Percentiles rank a stretch among this genome's conserved stretches.
Conservation (phyloP, 2,113 vertebrate genomes). For the Prinia subflava region DNA sequence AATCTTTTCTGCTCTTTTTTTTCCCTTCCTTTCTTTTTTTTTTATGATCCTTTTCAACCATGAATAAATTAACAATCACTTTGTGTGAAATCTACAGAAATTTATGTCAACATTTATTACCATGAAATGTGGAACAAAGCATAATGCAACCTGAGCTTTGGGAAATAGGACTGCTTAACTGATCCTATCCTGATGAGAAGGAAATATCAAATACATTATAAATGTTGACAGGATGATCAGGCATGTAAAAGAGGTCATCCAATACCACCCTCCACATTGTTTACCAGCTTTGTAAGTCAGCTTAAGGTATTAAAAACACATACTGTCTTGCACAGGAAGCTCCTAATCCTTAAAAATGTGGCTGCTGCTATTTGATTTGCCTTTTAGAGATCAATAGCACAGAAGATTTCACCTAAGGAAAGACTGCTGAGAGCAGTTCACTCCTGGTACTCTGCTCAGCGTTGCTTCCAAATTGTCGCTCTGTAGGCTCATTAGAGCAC, state of each 20-base stretch:
- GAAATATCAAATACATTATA: constrained; percentile 41
- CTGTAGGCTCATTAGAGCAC: neutral
- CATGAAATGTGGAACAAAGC: constrained; percentile 41
- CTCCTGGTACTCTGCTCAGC: neutral
- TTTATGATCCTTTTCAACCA: constrained; percentile 6
- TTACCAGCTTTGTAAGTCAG: constrained; percentile 44
- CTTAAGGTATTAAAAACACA: constrained; percentile 63
- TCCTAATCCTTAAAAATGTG: constrained; percentile 62
- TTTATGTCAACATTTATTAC: constrained; percentile 57
- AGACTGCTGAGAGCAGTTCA: neutral
- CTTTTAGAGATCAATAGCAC: constrained; percentile 39
- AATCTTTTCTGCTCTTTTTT: neutral
- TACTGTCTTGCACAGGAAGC: constrained; percentile 41
- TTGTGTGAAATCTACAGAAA: constrained; percentile 51
- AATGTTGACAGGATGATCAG: constrained; percentile 46
- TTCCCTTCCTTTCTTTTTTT: neutral
- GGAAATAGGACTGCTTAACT: constrained; percentile 50
- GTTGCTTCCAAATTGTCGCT: neutral
- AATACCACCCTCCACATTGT: constrained; percentile 14
- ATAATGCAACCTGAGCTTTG: constrained; percentile 53
- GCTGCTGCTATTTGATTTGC: constrained; percentile 49
- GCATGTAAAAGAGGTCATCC: constrained; percentile 52
- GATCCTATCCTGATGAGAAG: constrained; percentile 42
- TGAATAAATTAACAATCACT: constrained; percentile 54
- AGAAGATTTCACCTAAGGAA: constrained; percentile 35